Evolutionary conservation across 1,140 invertebrate genomes (phyloP).

Genomic region (Apocrypta bakeri): DNA sequence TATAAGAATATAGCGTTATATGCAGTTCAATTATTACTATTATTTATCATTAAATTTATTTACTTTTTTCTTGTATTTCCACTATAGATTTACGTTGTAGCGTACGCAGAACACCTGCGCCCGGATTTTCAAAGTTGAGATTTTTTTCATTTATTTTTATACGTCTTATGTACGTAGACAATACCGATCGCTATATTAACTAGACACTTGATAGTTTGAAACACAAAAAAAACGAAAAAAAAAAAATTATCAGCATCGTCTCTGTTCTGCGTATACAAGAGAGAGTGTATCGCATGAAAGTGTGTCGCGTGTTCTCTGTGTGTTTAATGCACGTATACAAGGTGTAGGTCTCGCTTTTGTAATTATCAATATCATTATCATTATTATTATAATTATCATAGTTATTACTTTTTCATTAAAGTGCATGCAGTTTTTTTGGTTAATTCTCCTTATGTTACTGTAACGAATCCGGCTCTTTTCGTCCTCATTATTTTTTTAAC

Average conservation of each 20-base stretch:
- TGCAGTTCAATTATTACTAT: slow-evolving; percentile 67
- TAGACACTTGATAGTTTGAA: slow-evolving; percentile 72
- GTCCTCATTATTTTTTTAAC: slow-evolving; percentile 53
- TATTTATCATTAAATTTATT: slow-evolving; percentile 57
- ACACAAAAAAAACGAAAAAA: slow-evolving; percentile 70
- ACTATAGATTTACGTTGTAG: slow-evolving; percentile 58
- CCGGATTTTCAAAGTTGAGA: slow-evolving; percentile 10
- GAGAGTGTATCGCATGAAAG: slow-evolving; percentile 14
- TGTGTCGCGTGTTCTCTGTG: slow-evolving; percentile 1
- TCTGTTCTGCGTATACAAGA: slow-evolving; percentile 26
- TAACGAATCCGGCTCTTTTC: slow-evolving; percentile 16
- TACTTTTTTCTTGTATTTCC: slow-evolving; percentile 61
- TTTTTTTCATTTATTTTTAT: slow-evolving; percentile 62
- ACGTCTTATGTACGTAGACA: slow-evolving; percentile 67
- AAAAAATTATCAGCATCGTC: slow-evolving; percentile 67
- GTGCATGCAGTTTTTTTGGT: slow-evolving; percentile 48
- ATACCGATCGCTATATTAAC: slow-evolving; percentile 70
- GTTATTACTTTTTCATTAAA: slow-evolving; percentile 14
- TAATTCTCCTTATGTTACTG: slow-evolving; percentile 14
- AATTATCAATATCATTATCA: slow-evolving; percentile 13
- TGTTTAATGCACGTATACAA: neutral
- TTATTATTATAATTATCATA: slow-evolving; percentile 5
- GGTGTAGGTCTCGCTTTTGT: neutral
- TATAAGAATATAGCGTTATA: slow-evolving; percentile 69
- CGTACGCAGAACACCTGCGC: slow-evolving; percentile 17